A percentile compares a stretch with the other conserved stretches of the same genome.
Conservation (phyloP, 2,888 invertebrate genomes). For the Serrognathus titanus region DNA sequence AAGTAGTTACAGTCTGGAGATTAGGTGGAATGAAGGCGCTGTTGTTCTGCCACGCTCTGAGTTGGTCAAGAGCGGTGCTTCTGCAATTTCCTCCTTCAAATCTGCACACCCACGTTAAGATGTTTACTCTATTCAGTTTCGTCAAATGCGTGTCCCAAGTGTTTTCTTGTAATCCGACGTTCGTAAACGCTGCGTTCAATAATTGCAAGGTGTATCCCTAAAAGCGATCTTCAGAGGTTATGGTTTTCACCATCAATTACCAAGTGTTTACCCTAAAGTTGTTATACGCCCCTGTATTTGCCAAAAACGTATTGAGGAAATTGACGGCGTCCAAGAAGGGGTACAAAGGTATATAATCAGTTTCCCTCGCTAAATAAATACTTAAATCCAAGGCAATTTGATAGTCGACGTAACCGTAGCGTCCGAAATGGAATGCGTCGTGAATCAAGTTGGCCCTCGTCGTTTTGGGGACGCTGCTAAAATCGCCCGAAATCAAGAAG, state of each 20-base stretch:
- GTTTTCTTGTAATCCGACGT: constrained; percentile 16
- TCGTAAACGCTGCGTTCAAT: background rate
- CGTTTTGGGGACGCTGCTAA: constrained; percentile 52
- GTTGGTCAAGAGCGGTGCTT: constrained; percentile 45
- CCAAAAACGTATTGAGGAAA: constrained; percentile 22
- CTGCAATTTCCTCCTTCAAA: constrained; percentile 59
- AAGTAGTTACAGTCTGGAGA: constrained; percentile 67
- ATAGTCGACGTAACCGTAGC: constrained; percentile 56
- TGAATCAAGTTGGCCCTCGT: constrained; percentile 74
- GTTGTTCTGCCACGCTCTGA: constrained; percentile 40
- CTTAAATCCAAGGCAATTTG: constrained; percentile 56
- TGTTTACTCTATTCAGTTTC: constrained; percentile 57
- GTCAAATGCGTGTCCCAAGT: constrained; percentile 44
- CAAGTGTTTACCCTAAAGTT: constrained; percentile 12
- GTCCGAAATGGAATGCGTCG: constrained; percentile 64
- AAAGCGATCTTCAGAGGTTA: background rate
- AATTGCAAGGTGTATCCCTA: constrained; percentile 11
- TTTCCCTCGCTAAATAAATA: constrained; percentile 56
- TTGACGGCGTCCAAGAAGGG: constrained; percentile 39
- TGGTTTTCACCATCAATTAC: too few relatives aligned
- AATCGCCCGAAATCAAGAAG: constrained; percentile 48
- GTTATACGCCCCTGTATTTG: constrained; percentile 13
- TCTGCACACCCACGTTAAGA: constrained; percentile 62
- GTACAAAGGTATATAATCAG: constrained; percentile 64
- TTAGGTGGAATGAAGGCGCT: constrained; percentile 55